These are phyloP conservation scores for Drosophila bifasciata DNA, from an alignment of 1,140 invertebrate genomes.

Conservation along the genomic window DNA sequence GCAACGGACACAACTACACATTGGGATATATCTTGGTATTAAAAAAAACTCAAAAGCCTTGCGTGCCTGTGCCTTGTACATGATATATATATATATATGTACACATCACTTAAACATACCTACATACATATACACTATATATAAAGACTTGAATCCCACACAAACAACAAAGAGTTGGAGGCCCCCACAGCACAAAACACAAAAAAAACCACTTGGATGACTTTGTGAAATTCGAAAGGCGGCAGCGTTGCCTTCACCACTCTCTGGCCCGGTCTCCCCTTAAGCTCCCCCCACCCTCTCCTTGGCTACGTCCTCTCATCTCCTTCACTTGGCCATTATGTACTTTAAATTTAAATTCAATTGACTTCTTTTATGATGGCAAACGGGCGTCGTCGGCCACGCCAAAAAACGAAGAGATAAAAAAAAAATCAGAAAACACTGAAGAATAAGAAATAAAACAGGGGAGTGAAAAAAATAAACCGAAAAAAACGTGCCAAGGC, in stretches of 20 bases:
- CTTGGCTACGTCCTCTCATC: slow-evolving; percentile 8
- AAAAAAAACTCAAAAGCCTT: slow-evolving; percentile 54
- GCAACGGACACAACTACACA: slow-evolving; percentile 54
- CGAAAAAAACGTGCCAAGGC: slow-evolving; percentile 52
- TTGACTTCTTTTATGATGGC: slow-evolving; percentile 82
- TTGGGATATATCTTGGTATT: slow-evolving; percentile 27
- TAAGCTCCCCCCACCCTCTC: background rate
- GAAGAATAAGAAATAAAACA: slow-evolving; percentile 48
- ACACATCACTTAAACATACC: background rate
- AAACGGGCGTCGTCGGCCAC: slow-evolving; percentile 77
- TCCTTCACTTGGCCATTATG: slow-evolving; percentile 72
- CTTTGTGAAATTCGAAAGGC: slow-evolving; percentile 81
- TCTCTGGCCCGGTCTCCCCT: background rate
- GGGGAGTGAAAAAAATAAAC: slow-evolving; percentile 57
- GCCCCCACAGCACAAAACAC: slow-evolving; percentile 50
- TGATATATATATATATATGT: slow-evolving; percentile 34
- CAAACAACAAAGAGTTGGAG: slow-evolving; percentile 58
- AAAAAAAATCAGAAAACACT: slow-evolving; percentile 29
- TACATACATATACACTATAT: slow-evolving; percentile 15
- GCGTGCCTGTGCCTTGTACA: slow-evolving; percentile 53
- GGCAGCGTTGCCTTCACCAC: slow-evolving; percentile 57
- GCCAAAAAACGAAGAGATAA: slow-evolving; percentile 71
- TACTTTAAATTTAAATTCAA: slow-evolving; percentile 83
- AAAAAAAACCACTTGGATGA: slow-evolving; percentile 63
- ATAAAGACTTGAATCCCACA: slow-evolving; percentile 63